Evolutionary conservation across 2,888 invertebrate species (phyloP).

Genomic region (Zygothrica quintamaculata): DNA sequence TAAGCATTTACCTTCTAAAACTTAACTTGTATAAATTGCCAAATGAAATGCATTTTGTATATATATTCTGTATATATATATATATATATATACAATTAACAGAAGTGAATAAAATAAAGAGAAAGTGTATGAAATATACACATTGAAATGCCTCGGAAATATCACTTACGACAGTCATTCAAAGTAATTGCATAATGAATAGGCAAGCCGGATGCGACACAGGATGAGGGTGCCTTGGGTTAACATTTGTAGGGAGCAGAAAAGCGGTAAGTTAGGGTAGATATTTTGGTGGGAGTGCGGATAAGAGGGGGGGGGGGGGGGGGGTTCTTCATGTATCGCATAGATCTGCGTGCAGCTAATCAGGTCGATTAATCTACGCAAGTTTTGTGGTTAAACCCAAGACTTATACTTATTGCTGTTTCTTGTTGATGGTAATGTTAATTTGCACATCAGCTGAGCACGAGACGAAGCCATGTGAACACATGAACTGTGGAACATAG

Average conservation of each 20-base stretch:
- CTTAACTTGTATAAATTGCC: too few species aligned
- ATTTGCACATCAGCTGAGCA: constrained; percentile 64
- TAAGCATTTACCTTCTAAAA: constrained; percentile 9
- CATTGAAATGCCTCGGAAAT: constrained; percentile 60
- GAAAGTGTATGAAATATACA: constrained; percentile 35
- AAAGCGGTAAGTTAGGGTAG: too few species aligned
- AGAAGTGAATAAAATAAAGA: neutral
- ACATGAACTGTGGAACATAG: too few species aligned
- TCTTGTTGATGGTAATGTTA: constrained; percentile 72
- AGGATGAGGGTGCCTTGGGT: too few species aligned
- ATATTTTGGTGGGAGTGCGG: too few species aligned
- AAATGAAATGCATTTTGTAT: constrained; percentile 32
- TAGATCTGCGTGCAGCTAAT: constrained; percentile 67
- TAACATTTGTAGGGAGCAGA: too few species aligned
- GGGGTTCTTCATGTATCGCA: neutral
- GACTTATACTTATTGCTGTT: constrained; percentile 41
- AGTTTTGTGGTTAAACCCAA: constrained; percentile 40
- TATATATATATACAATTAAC: too few species aligned
- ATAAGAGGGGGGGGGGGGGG: constrained; percentile 9
- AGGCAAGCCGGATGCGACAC: constrained; percentile 46
- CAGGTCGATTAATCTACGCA: constrained; percentile 78
- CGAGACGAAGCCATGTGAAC: constrained; percentile 25
- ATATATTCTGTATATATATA: too few species aligned
- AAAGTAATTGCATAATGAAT: constrained; percentile 82
- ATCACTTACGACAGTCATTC: constrained; percentile 81